Conservation (phyloP, 2,888 invertebrate genomes). For the Agonopterix alstromeriana region DNA sequence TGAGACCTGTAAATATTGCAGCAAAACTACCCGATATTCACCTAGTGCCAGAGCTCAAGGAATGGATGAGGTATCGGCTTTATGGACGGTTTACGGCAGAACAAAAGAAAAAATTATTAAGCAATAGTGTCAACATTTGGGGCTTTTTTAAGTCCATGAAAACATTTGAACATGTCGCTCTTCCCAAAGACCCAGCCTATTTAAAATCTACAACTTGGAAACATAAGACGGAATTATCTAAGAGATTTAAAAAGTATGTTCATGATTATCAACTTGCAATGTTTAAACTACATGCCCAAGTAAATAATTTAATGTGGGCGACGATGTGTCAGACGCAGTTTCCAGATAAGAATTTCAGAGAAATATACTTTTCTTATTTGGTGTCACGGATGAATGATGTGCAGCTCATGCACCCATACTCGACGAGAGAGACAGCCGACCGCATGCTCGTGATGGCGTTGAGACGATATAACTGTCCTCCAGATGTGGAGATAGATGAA, state of each 20-base stretch:
- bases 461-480: slow-evolving; percentile 40
- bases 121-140: slow-evolving; percentile 28
- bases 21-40: slow-evolving; percentile 57
- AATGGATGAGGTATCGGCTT: slow-evolving; percentile 61
- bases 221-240: slow-evolving; percentile 40
- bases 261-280: slow-evolving; percentile 36
- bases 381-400: slow-evolving; percentile 39
- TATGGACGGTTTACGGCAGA: slow-evolving; percentile 33
- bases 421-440: slow-evolving; percentile 26
- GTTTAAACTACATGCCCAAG: slow-evolving; percentile 39
- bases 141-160: slow-evolving; percentile 10
- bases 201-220: slow-evolving; percentile 40
- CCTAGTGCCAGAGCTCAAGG: slow-evolving; percentile 51
- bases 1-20: slow-evolving; percentile 46
- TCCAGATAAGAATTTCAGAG: slow-evolving; percentile 60
- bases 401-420: slow-evolving; percentile 50
- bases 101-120: slow-evolving; percentile 29
- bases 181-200: slow-evolving; percentile 28
- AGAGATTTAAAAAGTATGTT: slow-evolving; percentile 38
- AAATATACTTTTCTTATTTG: slow-evolving; percentile 60
- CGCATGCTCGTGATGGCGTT: slow-evolving; percentile 24
- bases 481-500: slow-evolving; percentile 15
- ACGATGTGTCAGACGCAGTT: slow-evolving; percentile 55
- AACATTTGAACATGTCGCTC: slow-evolving; percentile 37
- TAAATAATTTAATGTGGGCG: slow-evolving; percentile 55